These are phyloP conservation scores for Bothrops alternatus DNA, from an alignment of 2,797 vertebrate genomes.

Conservation along the genomic window DNA sequence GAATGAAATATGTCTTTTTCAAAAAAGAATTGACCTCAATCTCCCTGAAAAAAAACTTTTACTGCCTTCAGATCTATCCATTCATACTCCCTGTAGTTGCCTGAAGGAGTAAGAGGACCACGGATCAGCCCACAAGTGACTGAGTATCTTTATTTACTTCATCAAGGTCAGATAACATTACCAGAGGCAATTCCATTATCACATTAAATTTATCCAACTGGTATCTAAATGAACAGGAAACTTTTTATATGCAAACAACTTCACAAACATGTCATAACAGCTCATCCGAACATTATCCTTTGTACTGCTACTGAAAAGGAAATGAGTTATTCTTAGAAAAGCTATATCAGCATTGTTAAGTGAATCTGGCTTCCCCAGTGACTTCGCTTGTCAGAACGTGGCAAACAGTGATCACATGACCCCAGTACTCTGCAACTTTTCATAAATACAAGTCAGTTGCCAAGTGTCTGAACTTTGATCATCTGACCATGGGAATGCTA, in stretches of 20 bases:
- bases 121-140: background rate
- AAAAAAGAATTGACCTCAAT: background rate
- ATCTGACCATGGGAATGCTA: background rate
- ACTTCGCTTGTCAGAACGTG: background rate
- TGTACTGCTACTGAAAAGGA: background rate
- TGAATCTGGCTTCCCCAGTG: background rate
- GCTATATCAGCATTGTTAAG: background rate
- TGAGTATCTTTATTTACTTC: background rate
- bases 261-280: background rate
- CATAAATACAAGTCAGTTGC: too few relatives aligned
- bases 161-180: background rate
- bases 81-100: background rate
- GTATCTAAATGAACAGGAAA: background rate
- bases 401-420: background rate
- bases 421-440: too few relatives aligned
- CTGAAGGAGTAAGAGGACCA: background rate
- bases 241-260: background rate
- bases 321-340: background rate
- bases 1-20: background rate
- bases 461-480: background rate
- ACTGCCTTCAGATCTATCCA: background rate
- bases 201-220: background rate
- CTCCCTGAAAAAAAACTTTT: background rate
- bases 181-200: background rate
- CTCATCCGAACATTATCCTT: background rate